A percentile compares a stretch with the other conserved stretches of the same genome.
Conservation (phyloP, 2,888 invertebrate species). For the Siphlonurus alternatus region DNA sequence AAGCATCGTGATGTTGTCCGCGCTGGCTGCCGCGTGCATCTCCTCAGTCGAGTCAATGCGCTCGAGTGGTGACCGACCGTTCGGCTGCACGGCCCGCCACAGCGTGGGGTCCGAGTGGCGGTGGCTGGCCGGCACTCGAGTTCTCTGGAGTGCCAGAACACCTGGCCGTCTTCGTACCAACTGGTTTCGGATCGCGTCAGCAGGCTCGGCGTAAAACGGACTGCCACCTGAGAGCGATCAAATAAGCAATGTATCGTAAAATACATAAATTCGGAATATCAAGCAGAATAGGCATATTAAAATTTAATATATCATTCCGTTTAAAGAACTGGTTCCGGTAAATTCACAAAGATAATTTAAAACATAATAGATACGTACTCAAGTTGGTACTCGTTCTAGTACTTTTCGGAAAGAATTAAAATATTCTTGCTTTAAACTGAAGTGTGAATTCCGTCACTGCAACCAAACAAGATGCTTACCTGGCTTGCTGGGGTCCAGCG, state of each 20-base stretch:
- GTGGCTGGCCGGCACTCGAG: conserved; percentile 19
- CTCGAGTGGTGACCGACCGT: conserved; percentile 20
- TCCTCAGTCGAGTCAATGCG: conserved; percentile 26
- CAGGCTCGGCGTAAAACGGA: conserved; percentile 80
- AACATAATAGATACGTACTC: too few species aligned
- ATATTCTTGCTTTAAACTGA: too few species aligned
- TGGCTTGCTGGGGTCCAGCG: conserved; percentile 7
- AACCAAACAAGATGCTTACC: too few species aligned
- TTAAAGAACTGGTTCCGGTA: too few species aligned
- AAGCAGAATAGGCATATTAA: too few species aligned
- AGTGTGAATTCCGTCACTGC: too few species aligned
- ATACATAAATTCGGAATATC: too few species aligned
- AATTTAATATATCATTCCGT: too few species aligned
- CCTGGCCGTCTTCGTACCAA: conserved; percentile 21
- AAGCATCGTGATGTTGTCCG: conserved; percentile 43
- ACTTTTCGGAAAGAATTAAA: too few species aligned
- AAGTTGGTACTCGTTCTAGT: too few species aligned
- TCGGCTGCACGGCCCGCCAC: conserved; percentile 18
- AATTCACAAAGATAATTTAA: too few species aligned
- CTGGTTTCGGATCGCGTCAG: conserved; percentile 44
- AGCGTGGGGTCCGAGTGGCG: conserved; percentile 31
- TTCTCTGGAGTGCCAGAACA: conserved; percentile 8
- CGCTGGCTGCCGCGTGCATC: conserved; percentile 19
- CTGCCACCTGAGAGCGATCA: conserved; percentile 55
- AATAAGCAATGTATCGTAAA: too few species aligned